phyloP scores from a whole-genome alignment of 2,888 invertebrate genomes.

The Anticlea derivata region DNA sequence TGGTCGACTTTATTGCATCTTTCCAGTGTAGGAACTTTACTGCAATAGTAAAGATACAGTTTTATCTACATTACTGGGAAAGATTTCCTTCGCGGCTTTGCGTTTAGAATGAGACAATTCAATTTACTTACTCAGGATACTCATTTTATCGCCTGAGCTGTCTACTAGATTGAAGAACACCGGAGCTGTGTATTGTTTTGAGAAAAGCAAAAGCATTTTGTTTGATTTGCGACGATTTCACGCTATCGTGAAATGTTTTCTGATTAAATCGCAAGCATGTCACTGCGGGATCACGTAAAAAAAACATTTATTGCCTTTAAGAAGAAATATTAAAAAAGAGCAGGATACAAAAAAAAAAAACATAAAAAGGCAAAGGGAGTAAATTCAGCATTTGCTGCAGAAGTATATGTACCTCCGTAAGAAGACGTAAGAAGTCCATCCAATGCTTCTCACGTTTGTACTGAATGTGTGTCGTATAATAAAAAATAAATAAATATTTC shows the following conservation, averaged over 20 bases:
- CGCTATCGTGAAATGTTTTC: no score
- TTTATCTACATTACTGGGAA: slow-evolving; percentile 1
- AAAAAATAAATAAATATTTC: no score
- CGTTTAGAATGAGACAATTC: neutral
- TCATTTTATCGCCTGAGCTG: neutral
- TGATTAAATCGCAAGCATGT: no score
- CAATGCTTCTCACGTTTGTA: slow-evolving; percentile 3
- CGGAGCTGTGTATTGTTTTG: neutral
- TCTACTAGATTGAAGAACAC: neutral
- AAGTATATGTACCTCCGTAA: no score
- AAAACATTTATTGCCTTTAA: no score
- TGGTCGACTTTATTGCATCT: slow-evolving; percentile 9
- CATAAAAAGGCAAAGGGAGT: no score
- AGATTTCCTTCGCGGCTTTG: neutral
- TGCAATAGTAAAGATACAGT: slow-evolving; percentile 2
- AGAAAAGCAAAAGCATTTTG: neutral
- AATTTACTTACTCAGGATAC: neutral
- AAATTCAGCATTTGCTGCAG: no score
- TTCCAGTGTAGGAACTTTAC: slow-evolving; percentile 8
- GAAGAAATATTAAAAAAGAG: no score
- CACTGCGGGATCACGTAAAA: neutral
- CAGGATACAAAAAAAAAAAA: no score
- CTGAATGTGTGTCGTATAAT: neutral
- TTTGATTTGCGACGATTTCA: neutral
- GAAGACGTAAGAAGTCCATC: no score